phyloP scores from a whole-genome alignment of 2,113 vertebrate genomes.

The Addax nasomaculatus region DNA sequence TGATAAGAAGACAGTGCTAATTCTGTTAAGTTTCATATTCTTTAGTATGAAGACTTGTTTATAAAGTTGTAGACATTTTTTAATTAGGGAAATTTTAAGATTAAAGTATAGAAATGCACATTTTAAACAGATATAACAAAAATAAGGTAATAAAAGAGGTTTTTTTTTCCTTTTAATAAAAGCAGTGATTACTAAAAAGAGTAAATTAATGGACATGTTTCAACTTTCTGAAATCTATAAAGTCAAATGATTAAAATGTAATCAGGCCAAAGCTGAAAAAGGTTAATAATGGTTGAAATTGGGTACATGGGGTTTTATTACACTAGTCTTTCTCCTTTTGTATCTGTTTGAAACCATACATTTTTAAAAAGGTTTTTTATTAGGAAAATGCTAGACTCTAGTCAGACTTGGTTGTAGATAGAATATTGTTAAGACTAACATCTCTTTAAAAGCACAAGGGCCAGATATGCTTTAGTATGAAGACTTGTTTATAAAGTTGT shows the following conservation, averaged over 20 bases:
- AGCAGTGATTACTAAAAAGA: background rate
- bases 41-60: conserved; percentile 37
- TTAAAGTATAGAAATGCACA: background rate
- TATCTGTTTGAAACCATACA: background rate
- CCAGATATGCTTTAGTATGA: background rate
- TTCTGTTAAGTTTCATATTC: background rate
- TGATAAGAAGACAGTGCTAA: background rate
- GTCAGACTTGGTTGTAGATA: background rate
- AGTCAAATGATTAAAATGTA: conserved; percentile 23
- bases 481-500: conserved; percentile 23
- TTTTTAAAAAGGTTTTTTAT: background rate
- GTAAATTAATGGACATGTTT: conserved; percentile 31
- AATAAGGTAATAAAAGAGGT: background rate
- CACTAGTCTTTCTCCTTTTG: background rate
- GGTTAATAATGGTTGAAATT: background rate
- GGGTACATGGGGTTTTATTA: background rate
- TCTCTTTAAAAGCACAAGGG: background rate
- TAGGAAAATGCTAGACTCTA: conserved; percentile 9
- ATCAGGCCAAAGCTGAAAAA: background rate
- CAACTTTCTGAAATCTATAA: background rate
- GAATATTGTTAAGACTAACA: background rate
- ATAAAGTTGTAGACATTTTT: conserved; percentile 11
- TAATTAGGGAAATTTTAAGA: background rate
- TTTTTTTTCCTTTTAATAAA: background rate
- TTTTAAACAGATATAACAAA: conserved; percentile 28